Conservation (phyloP, 1,140 invertebrate species). For the Magallana angulata region DNA sequence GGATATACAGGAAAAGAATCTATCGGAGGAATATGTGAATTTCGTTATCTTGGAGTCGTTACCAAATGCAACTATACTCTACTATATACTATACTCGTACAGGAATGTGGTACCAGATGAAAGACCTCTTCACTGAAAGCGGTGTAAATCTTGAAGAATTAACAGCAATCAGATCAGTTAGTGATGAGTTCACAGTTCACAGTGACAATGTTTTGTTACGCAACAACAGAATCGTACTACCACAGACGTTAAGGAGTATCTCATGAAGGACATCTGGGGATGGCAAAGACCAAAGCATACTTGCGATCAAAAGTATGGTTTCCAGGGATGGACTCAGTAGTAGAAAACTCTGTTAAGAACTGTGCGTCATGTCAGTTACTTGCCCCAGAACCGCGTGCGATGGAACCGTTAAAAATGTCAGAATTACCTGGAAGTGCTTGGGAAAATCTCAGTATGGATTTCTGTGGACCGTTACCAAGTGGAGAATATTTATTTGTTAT, state of each 20-base stretch:
- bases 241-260: conserved; percentile 36
- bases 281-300: conserved; percentile 48
- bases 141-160: neutral
- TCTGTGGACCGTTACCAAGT: conserved; percentile 63
- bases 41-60: too few species aligned
- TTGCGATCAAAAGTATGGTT: conserved; percentile 54
- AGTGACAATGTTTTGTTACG: conserved; percentile 45
- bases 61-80: too few species aligned
- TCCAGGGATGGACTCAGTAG: conserved; percentile 39
- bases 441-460: conserved; percentile 65
- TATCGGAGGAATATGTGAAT: too few species aligned
- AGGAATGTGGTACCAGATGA: conserved; percentile 14
- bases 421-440: conserved; percentile 58
- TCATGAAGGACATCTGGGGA: conserved; percentile 57
- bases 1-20: too few species aligned
- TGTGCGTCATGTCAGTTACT: conserved; percentile 45
- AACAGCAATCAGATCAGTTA: conserved; percentile 23
- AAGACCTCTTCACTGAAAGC: too few species aligned
- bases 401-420: conserved; percentile 61
- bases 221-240: conserved; percentile 43
- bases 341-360: conserved; percentile 24
- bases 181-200: conserved; percentile 33
- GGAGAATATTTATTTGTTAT: conserved; percentile 66
- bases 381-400: neutral
- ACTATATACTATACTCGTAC: too few species aligned